Conservation (phyloP, 2,797 vertebrate genomes). For the Poeciliopsis infans region DNA sequence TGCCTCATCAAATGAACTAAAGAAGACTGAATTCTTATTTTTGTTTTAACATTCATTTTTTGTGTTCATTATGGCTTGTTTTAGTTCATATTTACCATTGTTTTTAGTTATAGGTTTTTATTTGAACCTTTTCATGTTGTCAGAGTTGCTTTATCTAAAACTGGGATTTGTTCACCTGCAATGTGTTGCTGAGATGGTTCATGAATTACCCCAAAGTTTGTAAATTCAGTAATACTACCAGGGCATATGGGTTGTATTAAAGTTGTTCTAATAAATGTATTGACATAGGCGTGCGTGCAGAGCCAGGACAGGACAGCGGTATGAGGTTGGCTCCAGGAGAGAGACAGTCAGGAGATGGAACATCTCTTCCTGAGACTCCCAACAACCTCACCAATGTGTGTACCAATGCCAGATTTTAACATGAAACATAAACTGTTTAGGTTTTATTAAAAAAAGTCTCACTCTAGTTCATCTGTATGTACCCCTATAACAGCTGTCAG, state of each 20-base stretch:
- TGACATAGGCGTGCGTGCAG: slow-evolving; percentile 75
- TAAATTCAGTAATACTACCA: neutral
- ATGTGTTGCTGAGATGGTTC: slow-evolving; percentile 1
- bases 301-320: slow-evolving; percentile 84
- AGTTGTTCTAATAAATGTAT: slow-evolving; percentile 43
- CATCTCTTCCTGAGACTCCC: slow-evolving; percentile 95
- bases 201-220: slow-evolving; percentile 5
- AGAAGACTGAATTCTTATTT: slow-evolving; percentile 3
- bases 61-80: neutral
- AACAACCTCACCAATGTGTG: slow-evolving; percentile 97
- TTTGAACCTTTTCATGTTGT: slow-evolving; percentile 1
- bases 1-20: neutral
- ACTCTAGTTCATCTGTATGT: slow-evolving; percentile 45
- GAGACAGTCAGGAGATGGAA: slow-evolving; percentile 95
- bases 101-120: neutral
- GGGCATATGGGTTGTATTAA: slow-evolving; percentile 1
- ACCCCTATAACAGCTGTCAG: slow-evolving; percentile 85
- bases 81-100: neutral
- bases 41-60: neutral
- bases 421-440: neutral
- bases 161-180: neutral
- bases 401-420: slow-evolving; percentile 8
- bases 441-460: slow-evolving; percentile 20
- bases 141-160: neutral
- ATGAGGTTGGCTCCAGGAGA: slow-evolving; percentile 91